These are phyloP conservation scores for Diachrysia chrysitis DNA, from an alignment of 2,888 invertebrate species.

Conservation along the genomic window DNA sequence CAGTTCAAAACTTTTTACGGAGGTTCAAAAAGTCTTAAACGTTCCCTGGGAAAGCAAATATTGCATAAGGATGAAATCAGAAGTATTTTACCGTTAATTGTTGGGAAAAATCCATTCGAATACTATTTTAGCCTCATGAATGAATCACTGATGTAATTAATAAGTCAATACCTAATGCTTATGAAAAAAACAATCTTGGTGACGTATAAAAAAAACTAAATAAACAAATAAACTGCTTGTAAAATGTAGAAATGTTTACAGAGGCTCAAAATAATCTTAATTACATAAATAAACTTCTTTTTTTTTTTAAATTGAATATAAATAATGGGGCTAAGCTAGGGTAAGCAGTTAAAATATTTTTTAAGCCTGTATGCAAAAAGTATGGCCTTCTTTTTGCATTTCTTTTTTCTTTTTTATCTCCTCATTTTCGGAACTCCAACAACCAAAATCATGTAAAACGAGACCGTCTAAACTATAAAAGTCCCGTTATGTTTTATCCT, in stretches of 20 bases:
- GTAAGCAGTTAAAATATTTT: no score
- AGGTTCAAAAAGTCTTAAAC: background rate
- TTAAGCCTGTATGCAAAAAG: background rate
- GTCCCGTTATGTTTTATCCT: background rate
- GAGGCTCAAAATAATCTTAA: no score
- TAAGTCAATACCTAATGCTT: constrained; percentile 6
- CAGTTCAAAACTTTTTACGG: constrained; percentile 21
- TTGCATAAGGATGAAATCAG: background rate
- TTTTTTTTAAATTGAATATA: no score
- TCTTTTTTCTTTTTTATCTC: no score
- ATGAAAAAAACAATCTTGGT: constrained; percentile 12
- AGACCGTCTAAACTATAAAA: background rate
- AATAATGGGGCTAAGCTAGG: no score
- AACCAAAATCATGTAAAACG: background rate
- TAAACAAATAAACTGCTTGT: background rate
- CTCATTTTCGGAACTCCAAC: background rate
- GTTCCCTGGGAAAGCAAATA: background rate
- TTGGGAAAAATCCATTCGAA: constrained; percentile 25
- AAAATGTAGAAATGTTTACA: no score
- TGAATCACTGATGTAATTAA: constrained; percentile 9
- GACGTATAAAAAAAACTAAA: background rate
- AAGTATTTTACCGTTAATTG: constrained; percentile 3
- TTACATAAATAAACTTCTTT: no score
- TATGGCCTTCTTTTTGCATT: background rate
- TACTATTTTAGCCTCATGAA: constrained; percentile 28